phyloP scores from a whole-genome alignment of 2,113 vertebrate species.

The Stigmatopora nigra region DNA sequence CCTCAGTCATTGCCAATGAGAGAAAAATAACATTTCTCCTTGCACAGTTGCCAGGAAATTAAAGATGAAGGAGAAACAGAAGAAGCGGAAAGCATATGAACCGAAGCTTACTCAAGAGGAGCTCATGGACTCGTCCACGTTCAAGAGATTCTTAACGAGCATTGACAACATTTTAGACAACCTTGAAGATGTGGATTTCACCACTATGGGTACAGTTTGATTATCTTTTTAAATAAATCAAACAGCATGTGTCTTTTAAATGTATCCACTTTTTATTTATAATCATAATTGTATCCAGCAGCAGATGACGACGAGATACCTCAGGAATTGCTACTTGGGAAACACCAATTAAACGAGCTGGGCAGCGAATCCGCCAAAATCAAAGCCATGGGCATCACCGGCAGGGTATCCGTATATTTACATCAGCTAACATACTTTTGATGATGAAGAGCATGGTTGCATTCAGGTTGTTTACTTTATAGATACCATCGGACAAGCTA shows the following conservation, averaged over 20 bases:
- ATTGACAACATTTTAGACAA: conserved; percentile 96
- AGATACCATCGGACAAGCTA: conserved; percentile 95
- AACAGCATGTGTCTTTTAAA: background rate
- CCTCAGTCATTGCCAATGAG: background rate
- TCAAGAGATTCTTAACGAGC: conserved; percentile 88
- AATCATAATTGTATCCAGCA: conserved; percentile 35
- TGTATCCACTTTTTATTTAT: background rate
- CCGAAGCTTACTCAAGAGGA: conserved; percentile 97
- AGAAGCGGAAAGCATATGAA: conserved; percentile 95
- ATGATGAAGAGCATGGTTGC: background rate
- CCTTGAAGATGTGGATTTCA: conserved; percentile 96
- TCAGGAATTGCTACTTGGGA: conserved; percentile 90
- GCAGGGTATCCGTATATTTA: conserved; percentile 73
- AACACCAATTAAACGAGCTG: conserved; percentile 91
- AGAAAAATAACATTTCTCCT: conserved; percentile 6
- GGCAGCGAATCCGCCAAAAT: conserved; percentile 99
- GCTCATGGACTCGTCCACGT: conserved; percentile 98
- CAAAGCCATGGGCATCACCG: conserved; percentile 96
- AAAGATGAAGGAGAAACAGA: conserved; percentile 96
- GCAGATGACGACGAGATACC: conserved; percentile 96
- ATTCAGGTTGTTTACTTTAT: conserved; percentile 28
- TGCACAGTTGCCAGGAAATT: conserved; percentile 88
- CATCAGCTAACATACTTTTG: background rate
- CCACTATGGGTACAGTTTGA: conserved; percentile 79
- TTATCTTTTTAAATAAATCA: no score